phyloP scores from a whole-genome alignment of 2,113 vertebrate genomes.

The Emydocephalus ijimae region DNA sequence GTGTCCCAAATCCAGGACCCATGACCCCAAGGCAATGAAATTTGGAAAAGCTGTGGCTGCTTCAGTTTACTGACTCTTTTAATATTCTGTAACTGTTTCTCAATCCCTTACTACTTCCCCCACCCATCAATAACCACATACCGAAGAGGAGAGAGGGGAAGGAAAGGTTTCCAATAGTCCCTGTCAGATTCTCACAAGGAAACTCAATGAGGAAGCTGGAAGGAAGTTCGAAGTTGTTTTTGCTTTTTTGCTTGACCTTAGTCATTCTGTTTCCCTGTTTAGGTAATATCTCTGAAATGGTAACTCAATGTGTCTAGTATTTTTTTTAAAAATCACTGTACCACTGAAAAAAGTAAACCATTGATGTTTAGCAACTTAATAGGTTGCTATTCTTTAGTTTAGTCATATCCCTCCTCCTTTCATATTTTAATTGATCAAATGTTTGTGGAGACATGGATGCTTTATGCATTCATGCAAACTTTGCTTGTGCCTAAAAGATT shows the following conservation, averaged over 20 bases:
- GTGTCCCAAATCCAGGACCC: background rate
- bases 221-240: background rate
- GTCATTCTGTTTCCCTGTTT: background rate
- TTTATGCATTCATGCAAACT: background rate
- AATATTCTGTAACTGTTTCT: background rate
- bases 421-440: background rate
- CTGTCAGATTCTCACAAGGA: background rate
- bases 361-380: background rate
- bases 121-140: background rate
- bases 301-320: background rate
- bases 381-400: background rate
- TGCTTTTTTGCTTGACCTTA: background rate
- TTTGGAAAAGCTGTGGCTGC: background rate
- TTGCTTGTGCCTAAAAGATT: too few species aligned
- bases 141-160: background rate
- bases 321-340: background rate
- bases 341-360: background rate
- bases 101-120: background rate
- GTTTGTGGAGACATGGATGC: background rate
- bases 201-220: background rate
- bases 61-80: background rate
- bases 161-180: background rate
- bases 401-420: background rate
- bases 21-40: background rate
- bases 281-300: background rate